Evolutionary conservation across 2,888 invertebrate genomes (phyloP), one percentile per base, ranked within the genome.

Genomic region (Eristalis tenax): DNA sequence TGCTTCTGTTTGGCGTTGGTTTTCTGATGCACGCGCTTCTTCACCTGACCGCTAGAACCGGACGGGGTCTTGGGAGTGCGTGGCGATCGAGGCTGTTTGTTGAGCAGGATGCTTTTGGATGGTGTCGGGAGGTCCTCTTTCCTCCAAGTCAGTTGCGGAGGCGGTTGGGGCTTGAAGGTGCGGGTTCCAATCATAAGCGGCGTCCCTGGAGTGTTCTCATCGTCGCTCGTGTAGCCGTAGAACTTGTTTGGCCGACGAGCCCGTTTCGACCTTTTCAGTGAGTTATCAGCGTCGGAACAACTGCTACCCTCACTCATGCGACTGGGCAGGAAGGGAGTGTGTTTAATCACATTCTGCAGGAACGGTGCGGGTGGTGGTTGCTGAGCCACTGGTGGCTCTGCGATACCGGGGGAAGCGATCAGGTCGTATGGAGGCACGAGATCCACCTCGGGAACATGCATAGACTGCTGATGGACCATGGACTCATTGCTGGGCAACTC

Each of bases 211-310:
- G 94, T 95, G 18, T 94, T 94, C 88, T 97, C 97, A 90, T 97
- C 97, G 89, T 97, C 97, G 91, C 97, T 97, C 0, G 97, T 96
- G 91, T 97, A 97, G 0, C 97, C 97, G 91, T 97, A 97, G 91
- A 97, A 97, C 91, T 96, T 96, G 90, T 97, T 97, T 0, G 97
- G 97, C 35, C 97, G 96, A 57, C 97, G 93, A 90, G 96, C 94
- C 83, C 97, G 94, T 92, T 97, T 97, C 0, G 97, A 97, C 50
- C 97, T 94, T 90, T 96, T 96, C 10, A 93, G 88, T 1, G 92
- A 90, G 22, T 93, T 95, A 90, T 96, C 96, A 5, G 94, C 93
- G 90, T 95, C 95, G 0, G 94, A 94, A 11, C 94, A 94, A 57
- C 94, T 93, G 88, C 93, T 93, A 50, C 93, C 91, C 64, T 93